Evolutionary conservation across 1,140 invertebrate genomes (phyloP), one percentile per base, ranked within the genome.

Genomic region (Daktulosphaira vitifoliae): DNA sequence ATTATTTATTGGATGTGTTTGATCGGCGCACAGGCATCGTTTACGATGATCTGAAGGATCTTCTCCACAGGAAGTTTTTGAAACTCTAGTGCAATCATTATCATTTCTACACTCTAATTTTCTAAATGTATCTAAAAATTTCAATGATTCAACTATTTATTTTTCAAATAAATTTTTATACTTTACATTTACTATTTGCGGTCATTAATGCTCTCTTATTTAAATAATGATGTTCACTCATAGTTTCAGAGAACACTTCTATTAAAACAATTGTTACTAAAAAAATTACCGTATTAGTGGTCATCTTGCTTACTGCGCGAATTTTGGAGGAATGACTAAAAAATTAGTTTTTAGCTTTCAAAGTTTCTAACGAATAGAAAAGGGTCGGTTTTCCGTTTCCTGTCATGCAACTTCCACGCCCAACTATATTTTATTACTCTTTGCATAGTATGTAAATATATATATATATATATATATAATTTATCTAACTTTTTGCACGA

Each of bases 11-110:
- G 66, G 66, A 26, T 49, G 46, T 9, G 42, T 66, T 25, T 46
- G 54, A 15, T 66, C 66, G 0, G 66, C 66, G 11, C 66, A 66
- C 29, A 66, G 15, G 23, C 66, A 66, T 25, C 52, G 42, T 3
- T 8, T 11, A n/a, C 53, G 38, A 1, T 23, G 16, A 7, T 54
- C 54, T 3, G 22, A n/a, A 9, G 66, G 66, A 49, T 66, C 66
- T 16, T 38, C 39, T 13, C 26, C 66, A 9, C 66, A 66, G 2
- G 66, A 66, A 15, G 66, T 56, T 15, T 66, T 56, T 5, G 52
- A 42, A 26, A 25, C 46, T 7, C 33, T 0, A 15, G 18, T 39
- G 18, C 66, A 66, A 25, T 56, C 38, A 20, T 49, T 49, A 23
- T 66, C 66, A 2, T 11, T 38, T 8, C 46, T 56, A 11, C 66